phyloP scores from a whole-genome alignment of 2,797 vertebrate species.

The Brachymystax lenok region DNA sequence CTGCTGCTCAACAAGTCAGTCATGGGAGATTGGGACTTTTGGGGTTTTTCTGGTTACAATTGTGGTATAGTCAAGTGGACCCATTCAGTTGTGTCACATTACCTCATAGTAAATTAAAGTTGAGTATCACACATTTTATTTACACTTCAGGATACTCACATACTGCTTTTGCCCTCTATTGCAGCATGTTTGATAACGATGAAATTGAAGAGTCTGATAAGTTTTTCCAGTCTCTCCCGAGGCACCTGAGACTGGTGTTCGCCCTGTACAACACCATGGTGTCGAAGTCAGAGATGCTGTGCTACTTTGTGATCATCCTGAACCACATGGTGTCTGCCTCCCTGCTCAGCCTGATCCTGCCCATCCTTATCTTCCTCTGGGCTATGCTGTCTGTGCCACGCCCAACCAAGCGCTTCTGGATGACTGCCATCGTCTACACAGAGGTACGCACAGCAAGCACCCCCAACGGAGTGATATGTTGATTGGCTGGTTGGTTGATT shows the following conservation, averaged over 20 bases:
- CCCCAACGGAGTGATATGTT: neutral
- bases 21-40: neutral
- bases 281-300: constrained; percentile 78
- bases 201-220: constrained; percentile 72
- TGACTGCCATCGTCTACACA: constrained; percentile 81
- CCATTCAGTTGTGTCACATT: neutral
- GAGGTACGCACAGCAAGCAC: constrained; percentile 64
- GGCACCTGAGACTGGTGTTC: constrained; percentile 69
- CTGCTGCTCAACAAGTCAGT: constrained; percentile 80
- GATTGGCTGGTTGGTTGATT: neutral
- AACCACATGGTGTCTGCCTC: constrained; percentile 78
- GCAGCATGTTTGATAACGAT: constrained; percentile 68
- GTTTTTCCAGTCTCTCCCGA: constrained; percentile 63
- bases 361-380: constrained; percentile 79
- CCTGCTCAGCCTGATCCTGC: constrained; percentile 69
- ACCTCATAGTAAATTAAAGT: neutral
- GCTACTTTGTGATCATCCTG: constrained; percentile 77
- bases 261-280: constrained; percentile 70
- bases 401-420: constrained; percentile 78
- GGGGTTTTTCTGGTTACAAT: neutral
- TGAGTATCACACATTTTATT: neutral
- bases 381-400: constrained; percentile 79
- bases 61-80: neutral
- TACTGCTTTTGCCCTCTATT: neutral
- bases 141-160: neutral